phyloP scores from a whole-genome alignment of 1,140 invertebrate species.

The Oedothorax gibbosus region DNA sequence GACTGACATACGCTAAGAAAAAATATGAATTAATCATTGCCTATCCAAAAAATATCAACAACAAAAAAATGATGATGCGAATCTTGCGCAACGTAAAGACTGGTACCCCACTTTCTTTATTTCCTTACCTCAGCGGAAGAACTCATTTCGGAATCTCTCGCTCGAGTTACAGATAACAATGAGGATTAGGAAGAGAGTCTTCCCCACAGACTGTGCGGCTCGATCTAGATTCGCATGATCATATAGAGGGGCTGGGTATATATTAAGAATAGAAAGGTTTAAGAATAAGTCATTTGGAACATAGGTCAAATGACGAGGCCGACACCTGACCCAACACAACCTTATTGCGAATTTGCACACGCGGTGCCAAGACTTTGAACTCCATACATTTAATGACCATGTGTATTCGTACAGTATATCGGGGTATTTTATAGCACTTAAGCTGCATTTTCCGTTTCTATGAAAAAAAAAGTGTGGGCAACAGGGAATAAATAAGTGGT shows the following conservation, averaged over 20 bases:
- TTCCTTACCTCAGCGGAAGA: background rate
- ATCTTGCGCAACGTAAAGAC: background rate
- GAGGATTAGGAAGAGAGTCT: constrained; percentile 1
- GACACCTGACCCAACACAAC: too few relatives aligned
- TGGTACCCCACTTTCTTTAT: background rate
- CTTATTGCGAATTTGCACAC: too few relatives aligned
- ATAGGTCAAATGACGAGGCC: too few relatives aligned
- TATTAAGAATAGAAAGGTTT: background rate
- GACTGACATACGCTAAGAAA: background rate
- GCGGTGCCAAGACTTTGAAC: too few relatives aligned
- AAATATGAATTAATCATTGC: constrained; percentile 40
- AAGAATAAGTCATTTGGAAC: too few relatives aligned
- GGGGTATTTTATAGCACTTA: too few relatives aligned
- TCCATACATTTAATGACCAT: too few relatives aligned
- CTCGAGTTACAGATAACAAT: constrained; percentile 30
- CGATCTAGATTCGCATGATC: background rate
- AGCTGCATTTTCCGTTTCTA: too few relatives aligned
- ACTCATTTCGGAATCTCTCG: constrained; percentile 31
- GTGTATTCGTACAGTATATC: too few relatives aligned
- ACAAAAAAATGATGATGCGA: background rate
- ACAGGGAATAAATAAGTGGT: too few relatives aligned
- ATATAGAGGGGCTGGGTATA: background rate
- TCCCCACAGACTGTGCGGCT: background rate
- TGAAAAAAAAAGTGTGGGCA: too few relatives aligned
- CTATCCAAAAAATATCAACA: background rate